Conservation (phyloP, 2,888 invertebrate species). For the Eurois occulta region DNA sequence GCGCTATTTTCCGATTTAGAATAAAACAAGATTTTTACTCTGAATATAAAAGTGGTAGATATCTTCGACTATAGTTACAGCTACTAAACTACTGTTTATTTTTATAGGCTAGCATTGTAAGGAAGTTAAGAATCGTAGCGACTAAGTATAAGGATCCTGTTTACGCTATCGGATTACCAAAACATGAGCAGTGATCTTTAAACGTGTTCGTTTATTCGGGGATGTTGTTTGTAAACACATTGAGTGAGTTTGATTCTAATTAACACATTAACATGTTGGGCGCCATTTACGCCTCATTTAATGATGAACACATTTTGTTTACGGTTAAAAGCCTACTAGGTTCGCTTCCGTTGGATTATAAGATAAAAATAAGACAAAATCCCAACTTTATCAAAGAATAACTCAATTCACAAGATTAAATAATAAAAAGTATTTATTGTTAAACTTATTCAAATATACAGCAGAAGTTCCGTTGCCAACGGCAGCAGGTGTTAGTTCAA, state of each 20-base stretch:
- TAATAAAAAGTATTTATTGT: conserved; percentile 43
- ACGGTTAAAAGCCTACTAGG: not conserved
- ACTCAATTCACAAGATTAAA: conserved; percentile 23
- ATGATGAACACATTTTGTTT: conserved; percentile 27
- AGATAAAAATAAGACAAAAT: not conserved
- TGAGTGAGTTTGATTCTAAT: conserved; percentile 52
- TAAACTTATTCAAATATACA: conserved; percentile 52
- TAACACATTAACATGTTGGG: conserved; percentile 54
- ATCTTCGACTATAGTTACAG: not conserved
- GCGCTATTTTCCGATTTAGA: conserved; percentile 24
- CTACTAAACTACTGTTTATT: conserved; percentile 43
- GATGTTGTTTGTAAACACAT: conserved; percentile 63
- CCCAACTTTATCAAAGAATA: conserved; percentile 26
- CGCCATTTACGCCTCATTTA: conserved; percentile 40
- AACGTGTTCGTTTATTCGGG: conserved; percentile 53
- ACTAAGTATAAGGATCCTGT: conserved; percentile 64
- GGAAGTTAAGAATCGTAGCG: conserved; percentile 45
- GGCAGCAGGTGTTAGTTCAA: conserved; percentile 50
- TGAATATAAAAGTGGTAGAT: not conserved
- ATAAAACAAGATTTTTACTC: conserved; percentile 28
- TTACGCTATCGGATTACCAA: conserved; percentile 64
- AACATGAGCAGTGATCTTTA: conserved; percentile 57
- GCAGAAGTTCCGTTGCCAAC: conserved; percentile 38
- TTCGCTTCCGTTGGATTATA: not conserved
- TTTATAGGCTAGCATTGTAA: conserved; percentile 24